These are phyloP conservation scores for Anthonomus grandis DNA, from an alignment of 1,140 invertebrate genomes.

Conservation along the genomic window DNA sequence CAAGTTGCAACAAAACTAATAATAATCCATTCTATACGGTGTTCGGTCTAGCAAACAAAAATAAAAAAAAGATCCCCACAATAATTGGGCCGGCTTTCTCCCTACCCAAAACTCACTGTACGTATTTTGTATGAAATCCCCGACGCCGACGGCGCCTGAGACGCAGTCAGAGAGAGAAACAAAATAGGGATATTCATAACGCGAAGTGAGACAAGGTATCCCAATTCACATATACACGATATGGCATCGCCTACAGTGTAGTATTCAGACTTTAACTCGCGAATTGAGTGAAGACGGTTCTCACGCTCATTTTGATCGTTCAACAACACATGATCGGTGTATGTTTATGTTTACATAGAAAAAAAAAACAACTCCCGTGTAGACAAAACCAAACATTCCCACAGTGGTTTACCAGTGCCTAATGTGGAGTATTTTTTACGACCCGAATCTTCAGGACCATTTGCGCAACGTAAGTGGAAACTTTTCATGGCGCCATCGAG, in stretches of 20 bases:
- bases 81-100: too few species aligned
- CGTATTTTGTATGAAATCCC: too few species aligned
- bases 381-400: background rate
- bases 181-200: background rate
- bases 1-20: too few species aligned
- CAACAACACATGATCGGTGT: constrained; percentile 7
- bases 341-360: constrained; percentile 4
- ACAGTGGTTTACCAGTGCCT: background rate
- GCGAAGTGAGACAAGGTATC: background rate
- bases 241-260: background rate
- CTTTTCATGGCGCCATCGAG: constrained; percentile 1
- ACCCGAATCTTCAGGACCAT: background rate
- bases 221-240: constrained; percentile 13
- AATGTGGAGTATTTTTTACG: constrained; percentile 1
- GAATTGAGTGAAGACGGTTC: too few species aligned
- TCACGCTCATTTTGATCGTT: constrained; percentile 16
- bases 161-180: background rate
- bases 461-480: constrained; percentile 11
- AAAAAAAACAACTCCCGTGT: too few species aligned
- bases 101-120: too few species aligned
- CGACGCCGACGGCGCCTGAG: too few species aligned
- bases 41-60: too few species aligned
- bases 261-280: constrained; percentile 4
- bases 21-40: too few species aligned
- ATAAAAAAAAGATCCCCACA: too few species aligned